Base-by-base conservation (phyloP, 2,797 vertebrate genomes). In the Cetoscarus ocellatus region DNA sequence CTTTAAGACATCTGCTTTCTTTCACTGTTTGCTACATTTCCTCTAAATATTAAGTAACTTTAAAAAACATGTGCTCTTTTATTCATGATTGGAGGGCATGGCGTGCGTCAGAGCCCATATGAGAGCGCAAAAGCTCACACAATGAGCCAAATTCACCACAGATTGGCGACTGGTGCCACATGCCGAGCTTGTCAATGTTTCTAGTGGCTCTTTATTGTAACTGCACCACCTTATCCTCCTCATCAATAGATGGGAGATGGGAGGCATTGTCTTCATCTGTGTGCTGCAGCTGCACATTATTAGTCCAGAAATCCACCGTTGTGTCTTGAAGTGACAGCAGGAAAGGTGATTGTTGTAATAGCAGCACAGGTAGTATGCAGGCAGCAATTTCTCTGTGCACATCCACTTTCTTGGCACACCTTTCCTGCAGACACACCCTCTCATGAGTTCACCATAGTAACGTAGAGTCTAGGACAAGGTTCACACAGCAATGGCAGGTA, bases 401-500 rank as follows among this genome's bases (percentile, higher is more conserved):
- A 71, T 78, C 38, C 17, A 71, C 19, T 60, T 59, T 42, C 9
- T 14, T 50, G 86, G 55, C 82, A 79, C 89, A 93, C 89, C 88
- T 88, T 14, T 70, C 43, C 34, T 59, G 63, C 73, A 57, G 82
- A 78, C 92, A 88, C 92, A 72, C 91, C 92, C 82, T 81, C 58
- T 57, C 43, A 50, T 66, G 13, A 69, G 12, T 34, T 48, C 54
- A 27, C 75, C 50, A 48, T 77, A 42, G 59, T 63, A 67, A 75
- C 50, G 6, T 54, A 40, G 39, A 55, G 72, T 73, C 10, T 52
- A 47, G 84, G 57, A 72, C 85, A 85, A 86, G 78, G 82, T 89
- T 91, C 70, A 42, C 63, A 61, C 74, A 74, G 75, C 61, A 75
- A 79, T 88, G 87, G 69, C 73, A 82, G 86, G 81, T 85, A 85